phyloP scores from a whole-genome alignment of 2,797 vertebrate species.

The Fratercula arctica region DNA sequence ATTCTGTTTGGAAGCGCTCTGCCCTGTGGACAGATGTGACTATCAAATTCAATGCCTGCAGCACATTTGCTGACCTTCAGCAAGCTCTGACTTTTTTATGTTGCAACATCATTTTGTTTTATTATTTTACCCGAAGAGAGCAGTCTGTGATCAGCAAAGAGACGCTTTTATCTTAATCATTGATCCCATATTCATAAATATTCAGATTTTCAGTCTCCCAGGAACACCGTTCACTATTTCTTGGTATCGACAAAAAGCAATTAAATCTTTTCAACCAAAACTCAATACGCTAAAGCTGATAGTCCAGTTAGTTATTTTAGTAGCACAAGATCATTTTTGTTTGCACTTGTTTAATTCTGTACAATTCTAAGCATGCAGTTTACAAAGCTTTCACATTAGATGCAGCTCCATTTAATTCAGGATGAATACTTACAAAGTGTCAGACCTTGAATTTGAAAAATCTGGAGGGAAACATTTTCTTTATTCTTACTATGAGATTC shows the following conservation, averaged over 20 bases:
- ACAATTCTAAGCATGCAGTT: background rate
- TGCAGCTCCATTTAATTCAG: background rate
- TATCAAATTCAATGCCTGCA: constrained; percentile 24
- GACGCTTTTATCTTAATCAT: constrained; percentile 44
- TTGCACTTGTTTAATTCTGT: background rate
- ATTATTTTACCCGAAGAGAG: constrained; percentile 41
- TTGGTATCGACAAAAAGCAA: background rate
- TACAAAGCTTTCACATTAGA: background rate
- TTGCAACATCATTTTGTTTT: constrained; percentile 36
- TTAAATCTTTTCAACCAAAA: background rate
- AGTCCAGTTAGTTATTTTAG: background rate
- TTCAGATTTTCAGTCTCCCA: constrained; percentile 18
- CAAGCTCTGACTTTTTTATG: constrained; percentile 36
- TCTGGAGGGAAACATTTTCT: background rate
- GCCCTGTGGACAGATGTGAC: constrained; percentile 27
- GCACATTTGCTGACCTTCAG: constrained; percentile 45
- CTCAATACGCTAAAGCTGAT: background rate
- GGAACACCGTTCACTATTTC: background rate
- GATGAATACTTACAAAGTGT: background rate
- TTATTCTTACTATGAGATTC: background rate
- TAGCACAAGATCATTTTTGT: background rate
- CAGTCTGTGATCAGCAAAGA: constrained; percentile 42
- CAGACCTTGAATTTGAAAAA: background rate
- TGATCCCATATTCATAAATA: constrained; percentile 53
- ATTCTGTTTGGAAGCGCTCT: background rate